These are phyloP conservation scores for Mergus octosetaceus DNA, from an alignment of 2,797 vertebrate species.

Conservation along the genomic window DNA sequence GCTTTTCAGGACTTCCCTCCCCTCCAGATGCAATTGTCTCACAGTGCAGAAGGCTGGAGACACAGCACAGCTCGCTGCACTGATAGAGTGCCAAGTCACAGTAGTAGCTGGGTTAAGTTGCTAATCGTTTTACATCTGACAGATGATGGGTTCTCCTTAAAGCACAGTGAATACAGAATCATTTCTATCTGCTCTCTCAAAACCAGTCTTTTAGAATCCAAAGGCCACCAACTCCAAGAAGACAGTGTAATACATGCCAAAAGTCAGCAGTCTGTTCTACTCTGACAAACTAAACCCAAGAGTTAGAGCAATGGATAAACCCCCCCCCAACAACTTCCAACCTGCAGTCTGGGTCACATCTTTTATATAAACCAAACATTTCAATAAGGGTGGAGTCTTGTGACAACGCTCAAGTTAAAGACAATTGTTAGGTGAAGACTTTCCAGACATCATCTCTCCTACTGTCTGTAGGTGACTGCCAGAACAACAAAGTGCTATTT, in stretches of 20 bases:
- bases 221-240: not conserved
- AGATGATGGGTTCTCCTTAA: not conserved
- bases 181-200: not conserved
- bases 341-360: not conserved
- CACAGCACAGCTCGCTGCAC: not conserved
- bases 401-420: not conserved
- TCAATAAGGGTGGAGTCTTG: not conserved
- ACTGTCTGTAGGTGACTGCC: not conserved
- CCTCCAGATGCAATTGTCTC: not conserved
- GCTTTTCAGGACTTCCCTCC: not conserved
- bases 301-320: not conserved
- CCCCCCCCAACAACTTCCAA: not conserved
- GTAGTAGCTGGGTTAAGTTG: not conserved
- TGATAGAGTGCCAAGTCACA: not conserved
- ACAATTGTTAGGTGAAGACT: not conserved
- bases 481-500: not conserved
- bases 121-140: not conserved
- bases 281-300: not conserved
- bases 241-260: not conserved
- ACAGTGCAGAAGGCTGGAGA: not conserved
- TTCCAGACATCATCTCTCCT: not conserved
- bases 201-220: not conserved
- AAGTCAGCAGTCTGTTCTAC: not conserved
- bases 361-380: not conserved
- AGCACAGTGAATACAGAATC: not conserved